These are phyloP conservation scores for Blera fallax DNA, from an alignment of 2,888 invertebrate genomes.

Conservation along the genomic window DNA sequence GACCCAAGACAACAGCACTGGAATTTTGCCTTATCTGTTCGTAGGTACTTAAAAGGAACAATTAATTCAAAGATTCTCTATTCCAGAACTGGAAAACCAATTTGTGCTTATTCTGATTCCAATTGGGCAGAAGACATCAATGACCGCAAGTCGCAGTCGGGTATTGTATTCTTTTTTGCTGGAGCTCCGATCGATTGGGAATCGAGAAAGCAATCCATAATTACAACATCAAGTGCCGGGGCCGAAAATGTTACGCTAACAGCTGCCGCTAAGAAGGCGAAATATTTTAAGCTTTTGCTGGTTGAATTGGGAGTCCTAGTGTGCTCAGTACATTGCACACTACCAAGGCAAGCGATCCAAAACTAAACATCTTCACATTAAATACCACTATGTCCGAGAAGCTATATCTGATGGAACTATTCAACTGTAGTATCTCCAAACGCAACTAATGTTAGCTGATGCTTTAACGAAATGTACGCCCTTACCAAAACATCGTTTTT, in stretches of 20 bases:
- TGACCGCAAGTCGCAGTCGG: no score
- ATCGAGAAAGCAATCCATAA: no score
- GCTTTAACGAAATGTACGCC: no score
- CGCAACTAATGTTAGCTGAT: no score
- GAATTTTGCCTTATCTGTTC: background rate
- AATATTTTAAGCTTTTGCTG: background rate
- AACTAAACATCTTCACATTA: background rate
- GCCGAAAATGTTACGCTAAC: background rate
- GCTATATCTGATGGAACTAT: no score
- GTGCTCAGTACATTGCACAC: constrained; percentile 3
- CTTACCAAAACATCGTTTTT: no score
- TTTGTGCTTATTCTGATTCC: no score
- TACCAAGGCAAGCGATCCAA: background rate
- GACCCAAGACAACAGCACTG: background rate
- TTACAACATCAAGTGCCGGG: background rate
- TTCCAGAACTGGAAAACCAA: background rate
- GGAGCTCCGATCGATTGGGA: no score
- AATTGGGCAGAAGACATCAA: no score
- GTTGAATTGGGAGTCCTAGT: background rate
- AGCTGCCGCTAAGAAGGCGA: background rate
- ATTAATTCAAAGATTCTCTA: background rate
- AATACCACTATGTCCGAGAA: constrained; percentile 10
- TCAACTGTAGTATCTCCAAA: no score
- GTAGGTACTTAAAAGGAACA: constrained; percentile 1
- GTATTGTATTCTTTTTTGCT: no score